Percentiles rank a stretch among this genome's conserved stretches.
phyloP scores from a whole-genome alignment of 1,140 invertebrate genomes.

The Brachionus plicatilis region DNA sequence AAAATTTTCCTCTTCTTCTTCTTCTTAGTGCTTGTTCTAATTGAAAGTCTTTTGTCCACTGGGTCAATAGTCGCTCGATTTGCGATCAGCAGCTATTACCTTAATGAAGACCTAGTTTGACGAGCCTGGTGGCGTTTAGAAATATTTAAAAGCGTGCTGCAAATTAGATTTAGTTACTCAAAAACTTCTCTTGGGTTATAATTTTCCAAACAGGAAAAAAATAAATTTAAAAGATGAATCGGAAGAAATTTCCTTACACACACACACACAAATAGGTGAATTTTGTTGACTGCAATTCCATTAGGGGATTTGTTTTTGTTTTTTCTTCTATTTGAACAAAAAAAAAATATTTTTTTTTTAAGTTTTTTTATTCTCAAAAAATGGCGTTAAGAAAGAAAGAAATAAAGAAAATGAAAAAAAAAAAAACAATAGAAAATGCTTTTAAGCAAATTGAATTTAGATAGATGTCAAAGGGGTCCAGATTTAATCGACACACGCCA shows the following conservation, averaged over 20 bases:
- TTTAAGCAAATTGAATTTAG: neutral
- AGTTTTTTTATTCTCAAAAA: neutral
- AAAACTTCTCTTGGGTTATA: conserved; percentile 2
- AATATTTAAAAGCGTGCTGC: conserved; percentile 8
- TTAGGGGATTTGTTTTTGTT: neutral
- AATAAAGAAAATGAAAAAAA: too few species aligned
- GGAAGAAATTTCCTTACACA: neutral
- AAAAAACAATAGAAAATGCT: neutral
- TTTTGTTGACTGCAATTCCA: neutral
- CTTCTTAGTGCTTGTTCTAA: neutral
- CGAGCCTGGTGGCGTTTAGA: neutral
- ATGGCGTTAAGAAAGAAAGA: neutral
- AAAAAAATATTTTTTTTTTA: neutral
- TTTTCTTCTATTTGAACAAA: neutral
- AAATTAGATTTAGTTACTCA: neutral
- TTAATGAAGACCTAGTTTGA: neutral
- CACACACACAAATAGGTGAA: neutral
- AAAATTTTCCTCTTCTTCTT: neutral
- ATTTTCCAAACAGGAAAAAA: neutral
- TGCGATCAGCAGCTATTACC: neutral
- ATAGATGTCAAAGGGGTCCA: neutral
- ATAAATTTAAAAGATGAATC: neutral
- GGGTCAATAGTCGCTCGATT: neutral
- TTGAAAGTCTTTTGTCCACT: neutral
- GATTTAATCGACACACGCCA: neutral